Conservation (phyloP, 2,888 invertebrate genomes). For the Aproaerema taeniolella region DNA sequence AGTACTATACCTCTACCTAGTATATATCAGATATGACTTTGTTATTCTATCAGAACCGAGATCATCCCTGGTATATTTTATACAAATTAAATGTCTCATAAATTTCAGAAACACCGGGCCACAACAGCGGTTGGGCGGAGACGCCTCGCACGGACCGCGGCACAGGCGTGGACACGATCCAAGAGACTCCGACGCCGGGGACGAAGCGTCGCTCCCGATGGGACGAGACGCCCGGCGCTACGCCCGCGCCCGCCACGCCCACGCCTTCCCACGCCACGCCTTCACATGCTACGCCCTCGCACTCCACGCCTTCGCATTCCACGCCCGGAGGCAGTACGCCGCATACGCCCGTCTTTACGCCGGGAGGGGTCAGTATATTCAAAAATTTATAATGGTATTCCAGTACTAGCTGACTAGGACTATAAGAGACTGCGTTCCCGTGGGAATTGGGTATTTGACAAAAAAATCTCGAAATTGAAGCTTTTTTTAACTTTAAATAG, state of each 20-base stretch:
- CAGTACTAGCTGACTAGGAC: too few species aligned
- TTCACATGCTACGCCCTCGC: constrained; percentile 83
- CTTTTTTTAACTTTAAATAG: too few species aligned
- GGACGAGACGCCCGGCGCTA: constrained; percentile 97
- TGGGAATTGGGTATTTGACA: too few species aligned
- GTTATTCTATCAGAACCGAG: too few species aligned
- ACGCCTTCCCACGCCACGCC: constrained; percentile 85
- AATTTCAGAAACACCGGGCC: constrained; percentile 94
- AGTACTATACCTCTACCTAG: too few species aligned
- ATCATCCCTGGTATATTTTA: too few species aligned
- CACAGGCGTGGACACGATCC: constrained; percentile 84
- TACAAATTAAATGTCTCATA: too few species aligned
- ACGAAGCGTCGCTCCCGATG: constrained; percentile 97
- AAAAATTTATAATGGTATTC: too few species aligned
- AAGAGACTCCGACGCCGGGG: constrained; percentile 96
- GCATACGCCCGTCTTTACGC: constrained; percentile 84
- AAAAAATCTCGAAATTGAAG: too few species aligned
- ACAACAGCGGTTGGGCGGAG: constrained; percentile 99
- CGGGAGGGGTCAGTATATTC: constrained; percentile 81
- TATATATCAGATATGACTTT: too few species aligned
- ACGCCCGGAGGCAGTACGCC: constrained; percentile 81
- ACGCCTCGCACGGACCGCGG: constrained; percentile 97
- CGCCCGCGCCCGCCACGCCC: constrained; percentile 85
- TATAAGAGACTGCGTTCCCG: background rate
- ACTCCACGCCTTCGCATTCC: constrained; percentile 83